These are phyloP conservation scores for Willisornis vidua DNA, from an alignment of 2,113 vertebrate species.

Conservation along the genomic window DNA sequence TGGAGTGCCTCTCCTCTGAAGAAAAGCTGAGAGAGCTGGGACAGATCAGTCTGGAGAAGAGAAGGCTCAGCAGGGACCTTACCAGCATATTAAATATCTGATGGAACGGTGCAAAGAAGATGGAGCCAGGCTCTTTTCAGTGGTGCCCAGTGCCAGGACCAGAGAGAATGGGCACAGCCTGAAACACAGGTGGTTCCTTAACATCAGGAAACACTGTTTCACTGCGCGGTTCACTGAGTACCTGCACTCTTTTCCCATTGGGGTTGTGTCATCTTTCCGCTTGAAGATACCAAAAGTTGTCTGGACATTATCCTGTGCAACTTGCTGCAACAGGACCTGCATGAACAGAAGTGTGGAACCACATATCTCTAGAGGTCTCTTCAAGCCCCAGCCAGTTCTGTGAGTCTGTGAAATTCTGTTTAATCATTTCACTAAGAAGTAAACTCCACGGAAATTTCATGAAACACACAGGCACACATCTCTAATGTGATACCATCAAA, in stretches of 20 bases:
- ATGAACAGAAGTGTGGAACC: background rate
- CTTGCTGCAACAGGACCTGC: background rate
- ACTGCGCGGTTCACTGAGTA: background rate
- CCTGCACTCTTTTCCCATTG: background rate
- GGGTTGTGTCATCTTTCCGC: background rate
- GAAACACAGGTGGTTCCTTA: background rate
- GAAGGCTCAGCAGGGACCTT: background rate
- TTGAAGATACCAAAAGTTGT: background rate
- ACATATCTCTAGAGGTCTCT: background rate
- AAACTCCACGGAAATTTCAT: background rate
- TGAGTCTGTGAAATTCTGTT: background rate
- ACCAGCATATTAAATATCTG: background rate
- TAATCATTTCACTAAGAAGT: background rate
- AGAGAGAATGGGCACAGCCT: background rate
- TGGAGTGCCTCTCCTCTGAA: background rate
- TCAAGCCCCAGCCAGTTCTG: background rate
- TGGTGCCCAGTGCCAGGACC: background rate
- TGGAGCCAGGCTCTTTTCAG: background rate
- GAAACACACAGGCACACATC: background rate
- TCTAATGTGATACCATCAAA: background rate
- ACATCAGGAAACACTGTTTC: background rate
- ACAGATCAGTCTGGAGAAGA: background rate
- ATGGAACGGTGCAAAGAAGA: background rate
- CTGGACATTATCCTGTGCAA: background rate
- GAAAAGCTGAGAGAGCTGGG: background rate